Evolutionary conservation across 1,140 invertebrate genomes (phyloP), one percentile per base, ranked within the genome.

Genomic region (Achatina immaculata): DNA sequence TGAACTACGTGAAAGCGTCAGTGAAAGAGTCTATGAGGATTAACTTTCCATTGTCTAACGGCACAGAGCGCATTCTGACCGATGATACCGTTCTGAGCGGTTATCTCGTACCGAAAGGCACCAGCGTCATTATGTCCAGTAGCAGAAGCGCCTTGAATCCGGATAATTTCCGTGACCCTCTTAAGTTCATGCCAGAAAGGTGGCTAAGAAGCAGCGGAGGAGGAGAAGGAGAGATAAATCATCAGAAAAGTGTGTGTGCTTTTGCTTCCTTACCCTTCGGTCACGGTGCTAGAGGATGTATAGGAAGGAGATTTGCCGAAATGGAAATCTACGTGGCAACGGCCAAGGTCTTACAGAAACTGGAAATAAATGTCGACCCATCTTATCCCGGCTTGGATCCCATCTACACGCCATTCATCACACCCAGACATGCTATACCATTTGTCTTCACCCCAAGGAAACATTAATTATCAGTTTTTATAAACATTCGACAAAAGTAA

Each of bases 281-380:
- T 1, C 95, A 96, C 90, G 97, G 97, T 0, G 93, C 95, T 43
- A 92, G 97, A 81, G 94, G 95, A 21, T 98, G 97, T 84, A 96
- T 97, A 69, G 96, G 96, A 1, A 93, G 95, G 86, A 92, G 96
- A 88, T 92, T 97, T 66, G 96, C 96, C 6, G 96, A 97, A 87
- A 96, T 97, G 90, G 96, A 96, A 89, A 94, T 98, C 86, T 93
- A 94, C 83, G 93, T 95, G 31, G 92, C 95, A 21, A 86, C 96
- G 11, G 90, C 96, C 42, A 93, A 94, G 88, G 95, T 96, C 9
- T 45, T 76, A 19, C 74, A 76, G 24, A 76, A 76, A 36, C 55
- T 76, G 31, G 7, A 40, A 21, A 43, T 76, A 7, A 19, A n/a
- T 19, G 48, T 76, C 21, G 48, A 58, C 14, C 31, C 31, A 0